Base-by-base conservation (phyloP, 2,888 invertebrate species). In the Argyra leucocephala region DNA sequence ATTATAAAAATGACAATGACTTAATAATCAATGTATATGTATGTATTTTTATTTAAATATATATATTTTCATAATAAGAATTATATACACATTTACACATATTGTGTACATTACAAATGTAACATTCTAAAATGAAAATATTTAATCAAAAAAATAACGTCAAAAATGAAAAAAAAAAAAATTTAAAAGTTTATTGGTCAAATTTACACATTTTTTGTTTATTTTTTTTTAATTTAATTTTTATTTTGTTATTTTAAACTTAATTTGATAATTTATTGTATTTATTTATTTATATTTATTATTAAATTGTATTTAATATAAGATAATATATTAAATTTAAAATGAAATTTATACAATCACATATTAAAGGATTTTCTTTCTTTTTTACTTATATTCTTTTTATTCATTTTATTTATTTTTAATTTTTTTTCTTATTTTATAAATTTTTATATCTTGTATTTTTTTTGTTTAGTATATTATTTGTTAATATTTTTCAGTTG, bases 291-390 rank as follows among this genome's bases (percentile, higher is more conserved):
- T 37, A 10, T 48, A 48, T 48, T 48, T 48, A 18, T 12, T 48
- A 48, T 48, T 48, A 18, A 48, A 18, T 48, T 48, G 48, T 48
- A 48, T 48, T 48, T n/a, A 48, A 48, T 48, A 48, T 48, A 48
- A 48, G 48, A 48, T 48, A 48, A 37, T 48, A 48, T 48, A n/a
- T 48, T 48, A 18, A 48, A 48, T 48, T 48, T 48, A 12, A 48
- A 48, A 48, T 48, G 48, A 48, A 48, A 48, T 48, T 48, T 48
- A 48, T 48, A 48, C 48, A 48, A 48, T 48, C 48, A 48, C 48
- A 48, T 48, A 48, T 48, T 48, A 48, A 48, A 48, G 48, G 2
- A 48, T n/a, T 48, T 48, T 48, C n/a, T 48, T 48, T 48, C 18
- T 48, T 31, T 31, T 31, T 31, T 31, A 10, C 15, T 18, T 48